Evolutionary conservation across 2,888 invertebrate genomes (phyloP).

Genomic region (Geotrupes spiniger): DNA sequence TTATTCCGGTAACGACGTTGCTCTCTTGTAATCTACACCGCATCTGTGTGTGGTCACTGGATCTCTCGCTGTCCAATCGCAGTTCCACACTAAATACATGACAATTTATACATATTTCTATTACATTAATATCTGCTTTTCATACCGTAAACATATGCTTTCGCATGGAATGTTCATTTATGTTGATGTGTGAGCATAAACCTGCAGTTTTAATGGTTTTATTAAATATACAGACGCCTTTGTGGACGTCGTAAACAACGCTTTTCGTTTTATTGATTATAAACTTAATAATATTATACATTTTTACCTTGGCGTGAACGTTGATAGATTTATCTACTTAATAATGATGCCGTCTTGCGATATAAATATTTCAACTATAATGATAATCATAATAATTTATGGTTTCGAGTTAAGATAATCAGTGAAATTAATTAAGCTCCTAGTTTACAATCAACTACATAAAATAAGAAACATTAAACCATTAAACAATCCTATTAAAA

Average conservation of each 20-base stretch:
- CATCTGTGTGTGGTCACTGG: slow-evolving; percentile 11
- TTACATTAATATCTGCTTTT: slow-evolving; percentile 7
- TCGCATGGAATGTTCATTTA: slow-evolving; percentile 36
- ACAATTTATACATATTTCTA: slow-evolving; percentile 8
- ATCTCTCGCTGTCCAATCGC: slow-evolving; percentile 8
- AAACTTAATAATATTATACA: slow-evolving; percentile 4
- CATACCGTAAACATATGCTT: slow-evolving; percentile 3
- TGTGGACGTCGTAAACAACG: slow-evolving; percentile 31
- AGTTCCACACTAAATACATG: slow-evolving; percentile 8
- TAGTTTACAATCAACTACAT: no score
- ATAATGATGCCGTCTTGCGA: neutral
- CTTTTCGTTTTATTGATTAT: slow-evolving; percentile 1
- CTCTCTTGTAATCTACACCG: slow-evolving; percentile 15
- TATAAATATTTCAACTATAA: no score
- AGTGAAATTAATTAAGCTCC: no score
- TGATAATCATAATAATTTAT: no score
- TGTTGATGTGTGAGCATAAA: slow-evolving; percentile 41
- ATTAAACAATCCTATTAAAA: no score
- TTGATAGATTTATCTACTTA: slow-evolving; percentile 3
- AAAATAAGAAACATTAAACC: no score
- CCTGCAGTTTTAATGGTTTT: slow-evolving; percentile 41
- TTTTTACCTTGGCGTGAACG: neutral
- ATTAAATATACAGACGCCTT: slow-evolving; percentile 40
- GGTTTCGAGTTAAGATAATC: no score
- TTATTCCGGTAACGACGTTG: slow-evolving; percentile 11